These are phyloP conservation scores for Drosophila antonietae DNA, from an alignment of 2,888 invertebrate species.

Conservation along the genomic window DNA sequence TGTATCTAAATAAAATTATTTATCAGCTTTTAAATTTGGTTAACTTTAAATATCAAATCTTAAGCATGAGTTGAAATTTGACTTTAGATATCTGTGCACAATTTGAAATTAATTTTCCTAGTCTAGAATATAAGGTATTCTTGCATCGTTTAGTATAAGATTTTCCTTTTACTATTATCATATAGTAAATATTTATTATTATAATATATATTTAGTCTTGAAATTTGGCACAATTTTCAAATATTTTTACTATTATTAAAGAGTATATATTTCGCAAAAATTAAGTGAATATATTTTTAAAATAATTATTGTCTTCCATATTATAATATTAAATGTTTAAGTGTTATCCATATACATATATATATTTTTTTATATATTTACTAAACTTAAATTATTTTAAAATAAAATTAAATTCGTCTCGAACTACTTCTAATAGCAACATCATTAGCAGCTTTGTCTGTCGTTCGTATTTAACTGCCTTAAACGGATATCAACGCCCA, in stretches of 20 bases:
- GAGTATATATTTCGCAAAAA: too few species aligned
- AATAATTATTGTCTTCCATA: too few species aligned
- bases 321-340: too few species aligned
- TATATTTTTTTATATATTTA: neutral
- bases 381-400: neutral
- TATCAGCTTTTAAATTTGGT: neutral
- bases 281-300: too few species aligned
- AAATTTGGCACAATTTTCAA: too few species aligned
- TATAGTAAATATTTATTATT: too few species aligned
- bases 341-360: too few species aligned
- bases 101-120: neutral
- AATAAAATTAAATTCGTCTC: neutral
- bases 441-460: conserved; percentile 19
- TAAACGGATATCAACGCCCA: conserved; percentile 53
- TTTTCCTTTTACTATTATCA: too few species aligned
- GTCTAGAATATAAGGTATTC: too few species aligned
- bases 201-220: too few species aligned
- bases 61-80: neutral
- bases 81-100: neutral
- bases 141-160: too few species aligned
- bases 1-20: conserved; percentile 22
- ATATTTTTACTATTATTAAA: too few species aligned
- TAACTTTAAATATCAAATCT: neutral
- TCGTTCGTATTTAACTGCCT: conserved; percentile 13
- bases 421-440: neutral